Percentiles rank a stretch among this genome's conserved stretches.
phyloP scores from a whole-genome alignment of 2,888 invertebrate species.

The Neoaliturus tenellus region DNA sequence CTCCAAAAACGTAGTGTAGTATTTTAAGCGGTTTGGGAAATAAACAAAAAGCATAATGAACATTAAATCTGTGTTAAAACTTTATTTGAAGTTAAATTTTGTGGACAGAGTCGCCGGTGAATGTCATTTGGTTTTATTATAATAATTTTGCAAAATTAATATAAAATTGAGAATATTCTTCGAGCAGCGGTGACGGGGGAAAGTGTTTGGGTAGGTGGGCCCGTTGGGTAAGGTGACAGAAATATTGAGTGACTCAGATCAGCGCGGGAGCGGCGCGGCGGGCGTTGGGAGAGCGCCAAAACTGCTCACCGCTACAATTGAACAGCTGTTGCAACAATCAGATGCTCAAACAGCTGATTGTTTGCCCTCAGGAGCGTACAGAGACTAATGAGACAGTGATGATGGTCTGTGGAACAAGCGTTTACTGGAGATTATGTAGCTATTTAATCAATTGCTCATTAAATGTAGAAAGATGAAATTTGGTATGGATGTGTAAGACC shows the following conservation, averaged over 20 bases:
- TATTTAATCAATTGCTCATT: too few species aligned
- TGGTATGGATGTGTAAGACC: too few species aligned
- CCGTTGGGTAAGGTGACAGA: slow-evolving; percentile 18
- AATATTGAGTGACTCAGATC: slow-evolving; percentile 38
- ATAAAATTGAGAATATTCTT: not conserved
- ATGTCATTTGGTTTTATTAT: too few species aligned
- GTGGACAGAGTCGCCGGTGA: too few species aligned
- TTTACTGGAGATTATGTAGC: not conserved
- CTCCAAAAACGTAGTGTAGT: too few species aligned
- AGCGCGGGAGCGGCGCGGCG: not conserved
- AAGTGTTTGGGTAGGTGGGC: not conserved
- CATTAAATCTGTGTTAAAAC: too few species aligned
- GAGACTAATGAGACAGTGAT: not conserved
- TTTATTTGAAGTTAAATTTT: too few species aligned
- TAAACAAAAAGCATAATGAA: too few species aligned
- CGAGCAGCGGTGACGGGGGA: not conserved
- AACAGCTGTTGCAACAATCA: not conserved
- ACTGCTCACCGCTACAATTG: slow-evolving; percentile 1
- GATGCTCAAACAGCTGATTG: slow-evolving; percentile 15
- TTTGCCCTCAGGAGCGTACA: not conserved
- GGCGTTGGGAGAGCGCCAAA: slow-evolving; percentile 36
- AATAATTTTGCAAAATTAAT: not conserved
- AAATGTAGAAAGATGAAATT: too few species aligned
- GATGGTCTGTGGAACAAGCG: not conserved
- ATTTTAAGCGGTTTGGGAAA: too few species aligned